A percentile compares a stretch with the other conserved stretches of the same genome.
Conservation (phyloP, 1,140 invertebrate species). For the Cephus cinctus region DNA sequence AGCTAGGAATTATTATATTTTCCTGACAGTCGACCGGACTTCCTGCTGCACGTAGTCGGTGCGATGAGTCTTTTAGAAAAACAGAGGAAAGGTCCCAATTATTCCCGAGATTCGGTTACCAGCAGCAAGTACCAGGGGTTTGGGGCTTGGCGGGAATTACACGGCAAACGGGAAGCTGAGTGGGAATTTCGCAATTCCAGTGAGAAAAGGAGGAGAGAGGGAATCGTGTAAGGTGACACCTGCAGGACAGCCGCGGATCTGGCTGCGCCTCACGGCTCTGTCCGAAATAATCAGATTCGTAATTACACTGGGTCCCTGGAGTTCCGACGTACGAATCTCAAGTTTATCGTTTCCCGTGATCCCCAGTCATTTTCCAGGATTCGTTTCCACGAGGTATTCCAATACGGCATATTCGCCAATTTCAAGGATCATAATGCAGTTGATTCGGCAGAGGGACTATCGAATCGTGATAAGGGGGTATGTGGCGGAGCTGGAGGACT, state of each 20-base stretch:
- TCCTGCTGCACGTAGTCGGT: too few relatives aligned
- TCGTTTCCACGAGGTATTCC: neutral
- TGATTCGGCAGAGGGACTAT: neutral
- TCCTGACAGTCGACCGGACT: too few relatives aligned
- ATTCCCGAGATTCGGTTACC: slow-evolving; percentile 36
- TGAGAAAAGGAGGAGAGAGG: neutral
- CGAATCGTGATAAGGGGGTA: slow-evolving; percentile 13
- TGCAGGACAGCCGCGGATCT: slow-evolving; percentile 34
- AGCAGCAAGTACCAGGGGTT: slow-evolving; percentile 10
- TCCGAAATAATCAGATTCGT: slow-evolving; percentile 50
- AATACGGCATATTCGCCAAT: neutral
- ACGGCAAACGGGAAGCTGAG: too few relatives aligned
- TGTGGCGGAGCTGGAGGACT: too few relatives aligned
- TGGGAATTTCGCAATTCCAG: too few relatives aligned
- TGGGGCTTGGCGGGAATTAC: slow-evolving; percentile 19
- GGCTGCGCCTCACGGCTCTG: slow-evolving; percentile 44
- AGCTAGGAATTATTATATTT: neutral
- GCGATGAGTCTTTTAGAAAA: too few relatives aligned
- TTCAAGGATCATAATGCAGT: neutral
- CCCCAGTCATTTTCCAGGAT: neutral
- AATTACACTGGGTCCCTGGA: too few relatives aligned
- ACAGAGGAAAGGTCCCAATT: slow-evolving; percentile 29
- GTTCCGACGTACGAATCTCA: too few relatives aligned
- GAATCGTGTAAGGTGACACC: slow-evolving; percentile 47
- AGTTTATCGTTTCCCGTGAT: too few relatives aligned